phyloP scores from a whole-genome alignment of 1,140 invertebrate species.

The Aleiodes sp. region DNA sequence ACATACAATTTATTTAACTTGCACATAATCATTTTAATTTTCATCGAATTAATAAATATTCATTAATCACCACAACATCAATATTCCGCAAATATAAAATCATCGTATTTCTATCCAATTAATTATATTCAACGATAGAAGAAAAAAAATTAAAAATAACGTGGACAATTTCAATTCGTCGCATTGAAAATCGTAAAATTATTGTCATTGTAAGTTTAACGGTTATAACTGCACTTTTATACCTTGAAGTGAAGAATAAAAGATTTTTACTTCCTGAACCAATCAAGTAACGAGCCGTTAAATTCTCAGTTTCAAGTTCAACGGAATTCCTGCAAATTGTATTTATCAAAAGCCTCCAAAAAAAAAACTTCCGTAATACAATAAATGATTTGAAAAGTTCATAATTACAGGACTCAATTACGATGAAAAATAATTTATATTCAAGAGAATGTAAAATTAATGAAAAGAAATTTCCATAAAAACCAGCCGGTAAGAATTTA shows the following conservation, averaged over 20 bases:
- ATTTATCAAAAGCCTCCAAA: neutral
- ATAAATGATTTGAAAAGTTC: neutral
- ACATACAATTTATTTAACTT: neutral
- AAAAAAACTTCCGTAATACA: neutral
- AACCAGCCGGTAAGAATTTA: neutral
- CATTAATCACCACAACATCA: neutral
- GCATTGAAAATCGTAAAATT: neutral
- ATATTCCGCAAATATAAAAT: too few relatives aligned
- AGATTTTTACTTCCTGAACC: neutral
- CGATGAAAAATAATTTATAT: neutral
- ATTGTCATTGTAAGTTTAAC: neutral
- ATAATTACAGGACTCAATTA: neutral
- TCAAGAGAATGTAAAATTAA: neutral
- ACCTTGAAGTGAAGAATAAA: neutral
- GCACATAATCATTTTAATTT: neutral
- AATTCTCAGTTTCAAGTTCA: neutral
- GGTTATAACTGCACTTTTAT: slow-evolving; percentile 9
- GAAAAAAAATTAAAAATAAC: neutral
- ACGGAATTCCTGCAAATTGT: neutral
- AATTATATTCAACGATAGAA: too few relatives aligned
- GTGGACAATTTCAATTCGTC: neutral
- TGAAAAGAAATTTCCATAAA: neutral
- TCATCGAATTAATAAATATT: neutral
- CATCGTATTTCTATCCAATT: too few relatives aligned
- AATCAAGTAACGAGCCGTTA: neutral